Conservation (phyloP, 2,113 vertebrate species). For the Malurus melanocephalus region DNA sequence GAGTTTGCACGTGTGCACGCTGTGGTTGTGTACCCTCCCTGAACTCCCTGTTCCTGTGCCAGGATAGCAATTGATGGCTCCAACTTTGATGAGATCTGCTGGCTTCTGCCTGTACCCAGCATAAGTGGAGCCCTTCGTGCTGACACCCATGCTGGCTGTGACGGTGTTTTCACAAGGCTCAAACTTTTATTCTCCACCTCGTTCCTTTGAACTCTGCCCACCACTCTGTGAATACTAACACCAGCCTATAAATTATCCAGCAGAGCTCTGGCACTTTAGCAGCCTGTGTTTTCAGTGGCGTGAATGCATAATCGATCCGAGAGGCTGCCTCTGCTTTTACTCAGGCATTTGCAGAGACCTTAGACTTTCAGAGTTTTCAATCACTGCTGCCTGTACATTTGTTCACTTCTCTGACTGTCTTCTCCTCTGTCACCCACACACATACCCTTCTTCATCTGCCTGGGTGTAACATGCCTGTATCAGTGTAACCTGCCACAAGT, state of each 20-base stretch:
- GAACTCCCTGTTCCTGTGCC: neutral
- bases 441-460: neutral
- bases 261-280: slow-evolving; percentile 54
- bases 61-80: neutral
- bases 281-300: slow-evolving; percentile 55
- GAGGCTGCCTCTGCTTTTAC: slow-evolving; percentile 67
- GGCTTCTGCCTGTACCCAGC: neutral
- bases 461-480: neutral
- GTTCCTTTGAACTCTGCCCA: slow-evolving; percentile 68
- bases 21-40: neutral
- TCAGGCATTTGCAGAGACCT: slow-evolving; percentile 46
- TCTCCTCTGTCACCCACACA: neutral
- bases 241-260: slow-evolving; percentile 73
- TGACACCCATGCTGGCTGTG: neutral
- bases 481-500: neutral
- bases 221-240: slow-evolving; percentile 57
- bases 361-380: slow-evolving; percentile 35
- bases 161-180: slow-evolving; percentile 42
- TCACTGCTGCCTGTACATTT: neutral
- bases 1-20: rapidly evolving
- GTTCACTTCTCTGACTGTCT: neutral
- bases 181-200: slow-evolving; percentile 53
- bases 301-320: slow-evolving; percentile 65
- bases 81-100: neutral
- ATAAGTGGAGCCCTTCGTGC: neutral